phyloP scores from a whole-genome alignment of 2,113 vertebrate genomes.

The Periophthalmus modestus region DNA sequence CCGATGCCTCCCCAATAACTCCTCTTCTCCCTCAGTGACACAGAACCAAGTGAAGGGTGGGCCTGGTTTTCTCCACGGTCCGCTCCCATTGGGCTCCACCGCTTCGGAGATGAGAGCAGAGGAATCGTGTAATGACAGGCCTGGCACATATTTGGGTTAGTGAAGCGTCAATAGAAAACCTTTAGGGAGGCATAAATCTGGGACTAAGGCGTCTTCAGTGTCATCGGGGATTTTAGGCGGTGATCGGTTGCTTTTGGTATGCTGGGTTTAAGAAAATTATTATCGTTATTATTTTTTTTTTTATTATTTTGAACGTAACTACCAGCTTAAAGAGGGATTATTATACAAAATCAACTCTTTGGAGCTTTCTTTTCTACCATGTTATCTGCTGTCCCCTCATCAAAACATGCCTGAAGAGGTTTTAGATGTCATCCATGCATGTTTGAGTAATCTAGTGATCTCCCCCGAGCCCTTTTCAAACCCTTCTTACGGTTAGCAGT shows the following conservation, averaged over 20 bases:
- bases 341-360: too few species aligned
- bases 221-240: background rate
- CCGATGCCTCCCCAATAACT: slow-evolving; percentile 15
- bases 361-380: too few species aligned
- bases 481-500: too few species aligned
- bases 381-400: too few species aligned
- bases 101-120: background rate
- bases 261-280: background rate
- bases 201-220: background rate
- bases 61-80: slow-evolving; percentile 4
- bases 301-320: background rate
- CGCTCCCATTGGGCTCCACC: slow-evolving; percentile 25
- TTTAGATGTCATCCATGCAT: too few species aligned
- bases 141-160: background rate
- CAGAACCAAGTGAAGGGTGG: slow-evolving; percentile 5
- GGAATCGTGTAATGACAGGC: slow-evolving; percentile 30
- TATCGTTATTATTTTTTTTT: background rate
- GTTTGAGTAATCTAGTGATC: too few species aligned
- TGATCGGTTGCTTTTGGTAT: background rate
- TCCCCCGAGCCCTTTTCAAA: too few species aligned
- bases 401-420: too few species aligned
- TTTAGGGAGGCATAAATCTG: slow-evolving; percentile 8
- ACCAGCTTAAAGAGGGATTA: too few species aligned
- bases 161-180: slow-evolving; percentile 4
- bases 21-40: slow-evolving; percentile 3